Evolutionary conservation across 2,113 vertebrate species (phyloP).

Genomic region (Lampris megalopsis): DNA sequence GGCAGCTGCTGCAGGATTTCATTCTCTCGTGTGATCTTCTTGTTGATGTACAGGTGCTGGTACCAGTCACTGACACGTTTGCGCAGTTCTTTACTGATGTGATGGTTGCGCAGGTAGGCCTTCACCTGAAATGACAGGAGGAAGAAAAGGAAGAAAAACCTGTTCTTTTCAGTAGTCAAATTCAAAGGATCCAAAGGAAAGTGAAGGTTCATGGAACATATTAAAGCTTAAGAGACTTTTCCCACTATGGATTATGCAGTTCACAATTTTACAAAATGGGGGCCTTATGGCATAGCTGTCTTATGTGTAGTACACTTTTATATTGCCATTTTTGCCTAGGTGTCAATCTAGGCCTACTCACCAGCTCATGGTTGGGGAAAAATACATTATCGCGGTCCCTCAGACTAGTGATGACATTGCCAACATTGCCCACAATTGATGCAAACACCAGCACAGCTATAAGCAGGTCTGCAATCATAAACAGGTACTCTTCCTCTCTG

Average conservation of each 20-base stretch:
- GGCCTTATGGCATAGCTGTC: too few species aligned
- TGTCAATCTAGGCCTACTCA: constrained; percentile 48
- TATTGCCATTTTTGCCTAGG: too few species aligned
- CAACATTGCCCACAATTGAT: constrained; percentile 90
- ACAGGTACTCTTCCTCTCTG: constrained; percentile 88
- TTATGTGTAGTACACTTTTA: too few species aligned
- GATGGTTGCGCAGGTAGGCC: constrained; percentile 83
- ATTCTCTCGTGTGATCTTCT: constrained; percentile 88
- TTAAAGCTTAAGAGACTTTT: too few species aligned
- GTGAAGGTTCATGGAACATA: too few species aligned
- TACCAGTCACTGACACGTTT: constrained; percentile 88
- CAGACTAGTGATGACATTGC: constrained; percentile 85
- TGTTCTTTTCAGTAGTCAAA: neutral
- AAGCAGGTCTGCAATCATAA: constrained; percentile 88
- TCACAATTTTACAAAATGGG: too few species aligned
- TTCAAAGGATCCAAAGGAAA: too few species aligned
- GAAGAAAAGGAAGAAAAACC: neutral
- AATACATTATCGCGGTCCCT: constrained; percentile 84
- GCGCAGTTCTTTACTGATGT: constrained; percentile 75
- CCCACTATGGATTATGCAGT: too few species aligned
- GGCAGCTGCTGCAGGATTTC: constrained; percentile 87
- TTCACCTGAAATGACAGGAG: constrained; percentile 66
- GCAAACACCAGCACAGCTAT: constrained; percentile 93
- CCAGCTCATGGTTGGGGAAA: constrained; percentile 87
- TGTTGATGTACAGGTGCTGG: constrained; percentile 90